A percentile compares a stretch with the other conserved stretches of the same genome.
phyloP scores from a whole-genome alignment of 1,140 invertebrate species.

The Atta cephalotes region DNA sequence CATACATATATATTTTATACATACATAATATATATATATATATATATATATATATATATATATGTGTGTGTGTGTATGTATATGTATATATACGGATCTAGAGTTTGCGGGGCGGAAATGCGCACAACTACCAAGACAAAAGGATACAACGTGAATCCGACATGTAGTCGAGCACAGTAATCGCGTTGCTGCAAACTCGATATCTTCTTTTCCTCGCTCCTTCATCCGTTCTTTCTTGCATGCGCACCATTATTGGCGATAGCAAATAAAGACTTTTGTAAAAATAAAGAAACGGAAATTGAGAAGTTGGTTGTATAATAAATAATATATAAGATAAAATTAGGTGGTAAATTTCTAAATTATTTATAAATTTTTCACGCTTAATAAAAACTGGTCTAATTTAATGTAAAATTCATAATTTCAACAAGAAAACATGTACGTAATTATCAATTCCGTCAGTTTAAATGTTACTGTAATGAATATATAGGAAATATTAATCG shows the following conservation, averaged over 20 bases:
- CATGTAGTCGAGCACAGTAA: constrained; percentile 44
- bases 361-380: not conserved
- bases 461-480: not conserved
- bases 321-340: not conserved
- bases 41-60: too few species aligned
- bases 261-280: not conserved
- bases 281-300: not conserved
- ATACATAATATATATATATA: too few species aligned
- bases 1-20: too few species aligned
- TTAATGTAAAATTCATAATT: not conserved
- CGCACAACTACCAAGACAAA: constrained; percentile 30
- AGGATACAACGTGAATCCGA: constrained; percentile 36
- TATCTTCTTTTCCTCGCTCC: constrained; percentile 17
- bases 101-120: constrained; percentile 5
- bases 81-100: too few species aligned
- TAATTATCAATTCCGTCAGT: not conserved
- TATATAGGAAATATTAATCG: not conserved
- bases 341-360: not conserved
- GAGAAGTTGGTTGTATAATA: not conserved
- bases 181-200: constrained; percentile 45
- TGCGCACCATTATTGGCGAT: not conserved
- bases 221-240: constrained; percentile 6
- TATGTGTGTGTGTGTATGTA: too few species aligned
- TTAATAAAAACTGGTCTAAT: not conserved
- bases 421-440: not conserved